These are phyloP conservation scores for Scelioninae gen. 2 DNA, from an alignment of 2,888 invertebrate genomes.

Conservation along the genomic window DNA sequence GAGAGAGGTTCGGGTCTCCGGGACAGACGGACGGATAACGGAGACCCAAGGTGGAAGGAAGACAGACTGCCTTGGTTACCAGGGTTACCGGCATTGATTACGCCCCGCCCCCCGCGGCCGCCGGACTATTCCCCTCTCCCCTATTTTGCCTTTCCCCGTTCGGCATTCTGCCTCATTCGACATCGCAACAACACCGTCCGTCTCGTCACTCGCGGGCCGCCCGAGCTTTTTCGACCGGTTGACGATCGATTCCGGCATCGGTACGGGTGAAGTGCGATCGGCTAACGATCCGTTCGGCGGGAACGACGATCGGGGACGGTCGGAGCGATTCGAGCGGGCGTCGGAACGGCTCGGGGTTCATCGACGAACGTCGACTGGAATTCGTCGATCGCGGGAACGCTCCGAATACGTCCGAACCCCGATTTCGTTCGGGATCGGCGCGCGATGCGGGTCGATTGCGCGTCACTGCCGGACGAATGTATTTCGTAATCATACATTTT, in stretches of 20 bases:
- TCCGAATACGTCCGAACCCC: too few relatives aligned
- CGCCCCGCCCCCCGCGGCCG: slow-evolving; percentile 66
- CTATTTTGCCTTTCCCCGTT: slow-evolving; percentile 54
- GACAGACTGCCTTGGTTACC: slow-evolving; percentile 73
- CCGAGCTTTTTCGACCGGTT: not conserved
- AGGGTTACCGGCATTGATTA: slow-evolving; percentile 75
- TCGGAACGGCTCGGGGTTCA: too few relatives aligned
- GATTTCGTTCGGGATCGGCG: not conserved
- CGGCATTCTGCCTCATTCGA: slow-evolving; percentile 50
- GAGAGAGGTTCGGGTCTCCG: slow-evolving; percentile 63
- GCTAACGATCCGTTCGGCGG: too few relatives aligned
- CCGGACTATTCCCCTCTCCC: slow-evolving; percentile 37
- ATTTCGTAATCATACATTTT: slow-evolving; percentile 31
- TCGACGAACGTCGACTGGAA: too few relatives aligned
- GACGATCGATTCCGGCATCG: too few relatives aligned
- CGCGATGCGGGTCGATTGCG: not conserved
- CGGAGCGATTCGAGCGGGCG: too few relatives aligned
- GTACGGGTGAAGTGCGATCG: too few relatives aligned
- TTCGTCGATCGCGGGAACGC: too few relatives aligned
- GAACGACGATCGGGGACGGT: not conserved
- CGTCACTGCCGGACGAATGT: slow-evolving; percentile 8
- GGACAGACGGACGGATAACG: slow-evolving; percentile 64
- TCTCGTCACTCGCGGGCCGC: slow-evolving; percentile 56
- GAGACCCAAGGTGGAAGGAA: slow-evolving; percentile 66
- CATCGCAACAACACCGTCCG: slow-evolving; percentile 56